phyloP scores from a whole-genome alignment of 92 coral and sea anemone species.

The Zoanthus solanderi region DNA sequence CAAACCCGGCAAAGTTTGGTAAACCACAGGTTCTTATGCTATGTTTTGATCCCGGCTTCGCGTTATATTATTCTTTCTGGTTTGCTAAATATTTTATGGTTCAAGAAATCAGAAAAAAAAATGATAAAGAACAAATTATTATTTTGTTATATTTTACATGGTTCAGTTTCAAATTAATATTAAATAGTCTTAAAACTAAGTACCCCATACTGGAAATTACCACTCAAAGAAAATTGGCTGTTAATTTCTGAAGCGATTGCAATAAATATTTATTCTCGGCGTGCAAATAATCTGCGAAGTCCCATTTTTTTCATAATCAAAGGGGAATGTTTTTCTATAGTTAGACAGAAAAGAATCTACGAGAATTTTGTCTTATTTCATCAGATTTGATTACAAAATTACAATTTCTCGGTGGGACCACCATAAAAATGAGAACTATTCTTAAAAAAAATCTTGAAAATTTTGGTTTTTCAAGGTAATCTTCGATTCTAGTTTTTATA shows the following conservation, averaged over 20 bases:
- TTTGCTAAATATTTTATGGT: slow-evolving; percentile 33
- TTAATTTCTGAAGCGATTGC: slow-evolving; percentile 15
- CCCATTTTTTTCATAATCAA: not conserved
- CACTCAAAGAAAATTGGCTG: slow-evolving; percentile 35
- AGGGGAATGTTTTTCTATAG: not conserved
- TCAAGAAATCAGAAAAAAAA: not conserved
- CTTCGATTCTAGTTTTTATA: not conserved
- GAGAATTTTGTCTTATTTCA: not conserved
- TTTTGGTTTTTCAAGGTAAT: slow-evolving; percentile 22
- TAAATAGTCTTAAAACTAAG: not conserved
- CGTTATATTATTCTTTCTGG: not conserved
- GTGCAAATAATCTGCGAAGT: slow-evolving; percentile 15
- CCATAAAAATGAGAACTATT: not conserved
- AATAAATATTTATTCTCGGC: slow-evolving; percentile 1
- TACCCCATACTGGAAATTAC: slow-evolving; percentile 5
- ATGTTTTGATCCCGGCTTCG: not conserved
- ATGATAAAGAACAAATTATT: not conserved
- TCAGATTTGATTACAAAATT: not conserved
- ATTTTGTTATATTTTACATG: not conserved
- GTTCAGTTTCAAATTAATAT: slow-evolving; percentile 6
- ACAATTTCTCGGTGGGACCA: slow-evolving; percentile 31
- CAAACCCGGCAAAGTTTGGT: slow-evolving; percentile 2
- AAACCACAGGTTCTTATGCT: slow-evolving; percentile 8
- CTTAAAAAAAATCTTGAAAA: not conserved
- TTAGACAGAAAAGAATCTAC: not conserved